Evolutionary conservation across 2,888 invertebrate species (phyloP).

Genomic region (Dichetophora obliterata): DNA sequence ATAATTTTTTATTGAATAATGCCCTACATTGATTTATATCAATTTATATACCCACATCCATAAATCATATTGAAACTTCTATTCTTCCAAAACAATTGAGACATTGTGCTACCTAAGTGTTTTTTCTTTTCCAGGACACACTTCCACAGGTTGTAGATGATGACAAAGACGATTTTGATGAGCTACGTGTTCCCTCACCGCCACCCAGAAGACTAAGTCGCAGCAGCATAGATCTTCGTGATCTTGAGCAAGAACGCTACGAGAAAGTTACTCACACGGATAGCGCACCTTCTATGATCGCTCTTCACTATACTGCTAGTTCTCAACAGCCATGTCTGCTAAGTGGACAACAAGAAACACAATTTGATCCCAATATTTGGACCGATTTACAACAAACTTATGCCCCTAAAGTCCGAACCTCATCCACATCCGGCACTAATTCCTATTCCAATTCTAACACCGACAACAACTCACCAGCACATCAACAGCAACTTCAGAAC

Average conservation of each 20-base stretch:
- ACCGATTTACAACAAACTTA: constrained; percentile 47
- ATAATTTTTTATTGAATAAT: too few species aligned
- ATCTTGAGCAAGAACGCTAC: constrained; percentile 69
- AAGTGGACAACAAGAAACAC: constrained; percentile 33
- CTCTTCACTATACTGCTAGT: constrained; percentile 61
- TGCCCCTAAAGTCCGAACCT: constrained; percentile 28
- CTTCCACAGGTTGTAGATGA: constrained; percentile 65
- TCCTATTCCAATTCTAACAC: constrained; percentile 31
- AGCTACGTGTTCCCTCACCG: constrained; percentile 69
- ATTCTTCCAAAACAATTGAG: too few species aligned
- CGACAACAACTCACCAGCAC: constrained; percentile 35
- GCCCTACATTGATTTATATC: too few species aligned
- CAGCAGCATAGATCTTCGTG: constrained; percentile 70
- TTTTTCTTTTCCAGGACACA: constrained; percentile 58
- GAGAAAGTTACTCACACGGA: constrained; percentile 70
- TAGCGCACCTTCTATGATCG: constrained; percentile 70
- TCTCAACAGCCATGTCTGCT: constrained; percentile 50
- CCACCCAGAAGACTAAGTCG: constrained; percentile 69
- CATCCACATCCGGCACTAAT: constrained; percentile 39
- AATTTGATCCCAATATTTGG: constrained; percentile 59
- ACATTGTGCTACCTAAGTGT: too few species aligned
- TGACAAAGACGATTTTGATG: constrained; percentile 69
- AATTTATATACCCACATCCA: too few species aligned
- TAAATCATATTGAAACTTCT: too few species aligned
- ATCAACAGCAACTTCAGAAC: constrained; percentile 22